A percentile compares a stretch with the other conserved stretches of the same genome.
Evolutionary conservation across 2,797 vertebrate species (phyloP).

Genomic region (Antennarius maculatus): DNA sequence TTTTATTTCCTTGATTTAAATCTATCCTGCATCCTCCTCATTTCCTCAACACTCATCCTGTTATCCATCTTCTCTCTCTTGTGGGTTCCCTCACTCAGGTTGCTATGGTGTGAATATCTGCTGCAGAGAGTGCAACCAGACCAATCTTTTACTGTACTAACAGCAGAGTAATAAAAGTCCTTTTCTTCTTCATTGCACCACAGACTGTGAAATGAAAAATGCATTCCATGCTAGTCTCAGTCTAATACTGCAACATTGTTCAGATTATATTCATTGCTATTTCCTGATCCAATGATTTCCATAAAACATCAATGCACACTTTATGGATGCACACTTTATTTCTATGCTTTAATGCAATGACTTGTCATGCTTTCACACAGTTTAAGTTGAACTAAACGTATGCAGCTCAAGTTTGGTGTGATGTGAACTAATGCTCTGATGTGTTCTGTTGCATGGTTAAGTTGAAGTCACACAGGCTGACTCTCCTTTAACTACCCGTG

Average conservation of each 20-base stretch:
- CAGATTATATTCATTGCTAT: constrained; percentile 35
- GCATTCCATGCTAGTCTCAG: constrained; percentile 10
- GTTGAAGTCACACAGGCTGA: constrained; percentile 37
- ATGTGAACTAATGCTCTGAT: constrained; percentile 33
- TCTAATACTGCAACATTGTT: not conserved
- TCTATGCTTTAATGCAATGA: constrained; percentile 29
- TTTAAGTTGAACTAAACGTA: constrained; percentile 14
- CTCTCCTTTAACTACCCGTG: constrained; percentile 55
- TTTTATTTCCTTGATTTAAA: constrained; percentile 19
- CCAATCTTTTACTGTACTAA: not conserved
- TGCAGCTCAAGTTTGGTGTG: constrained; percentile 34
- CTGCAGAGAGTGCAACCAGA: constrained; percentile 51
- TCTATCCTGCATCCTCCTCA: constrained; percentile 6
- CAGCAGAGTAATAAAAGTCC: constrained; percentile 4
- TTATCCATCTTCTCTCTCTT: constrained; percentile 1
- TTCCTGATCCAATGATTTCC: constrained; percentile 2
- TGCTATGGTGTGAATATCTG: constrained; percentile 36
- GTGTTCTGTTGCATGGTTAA: constrained; percentile 57
- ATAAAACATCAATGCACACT: constrained; percentile 11
- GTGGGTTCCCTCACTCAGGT: constrained; percentile 15
- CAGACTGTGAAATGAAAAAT: constrained; percentile 21
- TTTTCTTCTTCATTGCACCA: constrained; percentile 16
- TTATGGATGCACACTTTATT: constrained; percentile 23
- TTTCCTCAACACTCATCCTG: not conserved
- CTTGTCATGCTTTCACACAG: constrained; percentile 33